Evolutionary conservation across 2,888 invertebrate genomes (phyloP), one percentile per base, ranked within the genome.

Genomic region (Heliothis peltigera): DNA sequence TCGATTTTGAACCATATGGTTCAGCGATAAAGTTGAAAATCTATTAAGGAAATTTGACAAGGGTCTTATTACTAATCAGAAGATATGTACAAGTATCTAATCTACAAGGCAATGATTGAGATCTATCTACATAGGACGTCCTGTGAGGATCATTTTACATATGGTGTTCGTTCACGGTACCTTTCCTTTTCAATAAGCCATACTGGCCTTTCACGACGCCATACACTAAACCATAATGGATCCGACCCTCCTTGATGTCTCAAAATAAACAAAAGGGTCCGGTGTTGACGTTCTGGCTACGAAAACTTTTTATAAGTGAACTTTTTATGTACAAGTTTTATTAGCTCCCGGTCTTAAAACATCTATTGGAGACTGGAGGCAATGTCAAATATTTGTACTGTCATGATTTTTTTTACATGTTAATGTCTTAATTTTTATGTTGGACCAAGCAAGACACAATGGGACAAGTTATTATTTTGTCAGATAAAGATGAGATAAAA

Each of bases 261-360:
- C 81, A 85, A 87, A 87, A 89, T 86, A 90, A 90, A 89, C 89
- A 90, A 89, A 86, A 86, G 86, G 85, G 80, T 72, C 77, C 68
- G 55, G 55, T 80, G 75, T 81, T 80, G 77, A 81, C 82, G 79
- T 77, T 77, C 61, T 70, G 76, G 70, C 74, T 81, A 76, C 78
- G 77, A 81, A 84, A 79, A 76, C 67, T 81, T 83, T 83, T 82
- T 82, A 66, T 75, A 78, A 72, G 75, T 80, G 77, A 74, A 70
- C 70, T 65, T 77, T 75, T 79, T 75, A 81, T 70, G 69, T 64
- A 51, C 64, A 70, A 68, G 61, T 76, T 77, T 81, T 81, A 76
- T 80, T 78, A 76, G 76, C 73, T 70, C 59, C 73, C 47, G 77
- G 63, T 22, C 75, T 78, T 74, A 59, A 72, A 80, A 73, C 77